A percentile compares a stretch with the other conserved stretches of the same genome.
Conservation (phyloP, 1,140 invertebrate genomes). For the Maniola jurtina region DNA sequence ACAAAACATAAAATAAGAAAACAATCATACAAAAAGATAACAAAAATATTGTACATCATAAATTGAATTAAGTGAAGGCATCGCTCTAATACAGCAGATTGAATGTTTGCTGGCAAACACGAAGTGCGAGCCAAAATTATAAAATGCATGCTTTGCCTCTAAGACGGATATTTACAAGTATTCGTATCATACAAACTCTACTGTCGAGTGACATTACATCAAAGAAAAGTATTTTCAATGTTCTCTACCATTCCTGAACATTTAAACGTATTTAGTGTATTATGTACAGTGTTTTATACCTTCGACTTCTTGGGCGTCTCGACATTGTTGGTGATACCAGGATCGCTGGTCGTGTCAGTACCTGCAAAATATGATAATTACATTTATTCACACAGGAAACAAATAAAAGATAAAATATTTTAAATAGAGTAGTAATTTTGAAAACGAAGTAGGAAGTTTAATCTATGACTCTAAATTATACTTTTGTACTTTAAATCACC, state of each 20-base stretch:
- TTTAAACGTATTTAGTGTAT: slow-evolving; percentile 21
- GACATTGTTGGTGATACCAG: slow-evolving; percentile 63
- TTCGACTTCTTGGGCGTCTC: slow-evolving; percentile 75
- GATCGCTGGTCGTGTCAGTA: slow-evolving; percentile 70
- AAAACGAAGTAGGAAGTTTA: no score
- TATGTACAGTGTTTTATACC: slow-evolving; percentile 41
- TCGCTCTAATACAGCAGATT: slow-evolving; percentile 24
- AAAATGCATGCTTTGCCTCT: slow-evolving; percentile 57
- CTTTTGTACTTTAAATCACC: no score
- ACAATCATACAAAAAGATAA: slow-evolving; percentile 49
- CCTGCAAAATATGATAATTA: slow-evolving; percentile 45
- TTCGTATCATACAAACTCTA: slow-evolving; percentile 53
- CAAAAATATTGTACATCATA: slow-evolving; percentile 35
- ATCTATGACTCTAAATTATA: no score
- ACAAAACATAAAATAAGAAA: slow-evolving; percentile 66
- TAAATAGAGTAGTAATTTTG: no score
- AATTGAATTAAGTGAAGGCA: slow-evolving; percentile 36
- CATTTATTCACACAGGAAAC: no score
- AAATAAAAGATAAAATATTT: no score
- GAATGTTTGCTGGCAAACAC: slow-evolving; percentile 29
- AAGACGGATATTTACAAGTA: slow-evolving; percentile 65
- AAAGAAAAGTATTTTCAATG: slow-evolving; percentile 19
- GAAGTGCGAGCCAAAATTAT: slow-evolving; percentile 48
- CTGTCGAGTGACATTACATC: slow-evolving; percentile 38
- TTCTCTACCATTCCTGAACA: slow-evolving; percentile 55